Evolutionary conservation across 2,113 vertebrate genomes (phyloP).

Genomic region (Aegotheles bennettii): DNA sequence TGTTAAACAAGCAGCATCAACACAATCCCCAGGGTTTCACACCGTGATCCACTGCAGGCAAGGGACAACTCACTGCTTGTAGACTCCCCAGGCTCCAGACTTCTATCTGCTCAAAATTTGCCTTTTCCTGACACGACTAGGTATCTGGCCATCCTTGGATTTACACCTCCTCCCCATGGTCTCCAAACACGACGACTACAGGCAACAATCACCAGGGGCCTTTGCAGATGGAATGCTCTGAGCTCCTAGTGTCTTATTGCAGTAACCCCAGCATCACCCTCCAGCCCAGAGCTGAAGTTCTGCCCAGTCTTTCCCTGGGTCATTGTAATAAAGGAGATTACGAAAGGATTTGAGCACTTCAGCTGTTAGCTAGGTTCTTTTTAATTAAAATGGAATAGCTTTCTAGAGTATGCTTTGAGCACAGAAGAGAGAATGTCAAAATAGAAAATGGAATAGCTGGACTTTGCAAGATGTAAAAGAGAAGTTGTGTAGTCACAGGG

Average conservation of each 20-base stretch:
- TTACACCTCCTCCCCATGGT: background rate
- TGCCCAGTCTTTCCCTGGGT: background rate
- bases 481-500: background rate
- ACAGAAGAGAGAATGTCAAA: background rate
- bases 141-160: background rate
- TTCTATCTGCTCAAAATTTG: background rate
- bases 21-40: background rate
- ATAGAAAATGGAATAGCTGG: background rate
- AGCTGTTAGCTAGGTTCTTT: background rate
- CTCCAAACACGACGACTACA: background rate
- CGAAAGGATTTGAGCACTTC: background rate
- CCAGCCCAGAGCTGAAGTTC: background rate
- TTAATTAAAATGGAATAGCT: conserved; percentile 16
- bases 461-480: background rate
- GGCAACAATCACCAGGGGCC: background rate
- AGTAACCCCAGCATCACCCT: background rate
- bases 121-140: background rate
- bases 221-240: background rate
- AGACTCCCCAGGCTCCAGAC: background rate
- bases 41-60: background rate
- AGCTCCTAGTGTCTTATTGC: background rate
- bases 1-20: background rate
- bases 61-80: background rate
- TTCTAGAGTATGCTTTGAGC: background rate
- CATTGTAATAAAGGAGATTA: background rate